Conservation (phyloP, 1,140 invertebrate species). For the Musca vetustissima region DNA sequence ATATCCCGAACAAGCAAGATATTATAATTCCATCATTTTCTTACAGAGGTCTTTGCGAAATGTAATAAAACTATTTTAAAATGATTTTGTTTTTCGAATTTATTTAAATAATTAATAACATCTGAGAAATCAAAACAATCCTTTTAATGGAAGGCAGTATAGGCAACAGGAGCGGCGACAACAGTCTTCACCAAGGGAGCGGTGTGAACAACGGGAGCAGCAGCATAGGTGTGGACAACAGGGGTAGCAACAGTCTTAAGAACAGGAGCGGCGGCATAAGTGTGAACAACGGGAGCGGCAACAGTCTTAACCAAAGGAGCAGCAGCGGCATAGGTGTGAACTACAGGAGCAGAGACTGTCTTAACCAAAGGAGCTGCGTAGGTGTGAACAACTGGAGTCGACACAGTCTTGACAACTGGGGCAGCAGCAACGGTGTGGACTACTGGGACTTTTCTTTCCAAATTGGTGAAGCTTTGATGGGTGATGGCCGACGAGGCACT, state of each 20-base stretch:
- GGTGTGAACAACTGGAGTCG: constrained; percentile 28
- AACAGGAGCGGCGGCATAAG: constrained; percentile 32
- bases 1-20: too few species aligned
- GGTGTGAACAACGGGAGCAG: too few species aligned
- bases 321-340: constrained; percentile 33
- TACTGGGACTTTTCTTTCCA: constrained; percentile 30
- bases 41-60: too few species aligned
- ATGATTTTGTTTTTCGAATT: too few species aligned
- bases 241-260: constrained; percentile 31
- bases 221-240: neutral
- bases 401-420: constrained; percentile 37
- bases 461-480: constrained; percentile 22
- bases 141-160: constrained; percentile 1
- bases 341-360: constrained; percentile 22
- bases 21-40: too few species aligned
- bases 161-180: constrained; percentile 8
- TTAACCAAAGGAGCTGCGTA: constrained; percentile 11
- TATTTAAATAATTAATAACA: too few species aligned
- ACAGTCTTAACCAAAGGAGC: constrained; percentile 35
- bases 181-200: constrained; percentile 20
- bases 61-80: too few species aligned
- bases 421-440: constrained; percentile 6
- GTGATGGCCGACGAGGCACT: constrained; percentile 13
- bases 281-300: constrained; percentile 28
- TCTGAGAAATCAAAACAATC: neutral